Evolutionary conservation across 2,797 vertebrate genomes (phyloP), one percentile per base, ranked within the genome.

Genomic region (Poecile montanus): DNA sequence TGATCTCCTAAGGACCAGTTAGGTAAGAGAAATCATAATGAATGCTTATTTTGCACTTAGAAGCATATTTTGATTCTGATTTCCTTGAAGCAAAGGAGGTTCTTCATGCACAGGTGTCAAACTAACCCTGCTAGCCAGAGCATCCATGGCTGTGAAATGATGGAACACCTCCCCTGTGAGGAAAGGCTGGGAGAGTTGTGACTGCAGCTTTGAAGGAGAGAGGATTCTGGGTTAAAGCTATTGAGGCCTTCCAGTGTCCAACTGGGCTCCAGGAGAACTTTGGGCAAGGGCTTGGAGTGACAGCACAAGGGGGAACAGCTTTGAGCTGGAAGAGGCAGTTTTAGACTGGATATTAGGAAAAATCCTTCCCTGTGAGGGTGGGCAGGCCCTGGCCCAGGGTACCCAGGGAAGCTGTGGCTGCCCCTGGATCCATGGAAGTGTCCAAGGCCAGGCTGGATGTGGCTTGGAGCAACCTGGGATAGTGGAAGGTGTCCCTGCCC

Each of bases 391-490:
- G 67, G 45, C 61, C 53, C 61, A 67, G 53, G 19, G 4, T 74
- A 40, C 34, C 40, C 77, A 88, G 54, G 36, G 70, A 1, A 81
- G 62, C 42, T 75, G 70, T 36, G 62, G 34, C 48, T 74, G 42
- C 21, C 48, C 40, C 77, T 73, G 68, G 32, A 48, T 16, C 70
- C 54, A 34, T 74, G 77, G 9, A 0, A 81, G 21, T 27, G 70
- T 1, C 54, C 77, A 7, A 81, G 54, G 21, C 34, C 48, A 27
- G 70, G 22, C 0, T 80, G 53, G 45, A 66, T 0, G 0, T 27
- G 36, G 14, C 15, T 57, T 36, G 32, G 75, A 79, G 19, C 18
- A 16, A 0, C 32, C 27, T 57, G 85, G 51, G 19, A 0, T 0
- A 5, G 36, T n/a, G 44, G 51, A 0, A 72, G 10, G 2, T 36